These are phyloP conservation scores for Clangula hyemalis DNA, from an alignment of 2,797 vertebrate species.

Conservation along the genomic window DNA sequence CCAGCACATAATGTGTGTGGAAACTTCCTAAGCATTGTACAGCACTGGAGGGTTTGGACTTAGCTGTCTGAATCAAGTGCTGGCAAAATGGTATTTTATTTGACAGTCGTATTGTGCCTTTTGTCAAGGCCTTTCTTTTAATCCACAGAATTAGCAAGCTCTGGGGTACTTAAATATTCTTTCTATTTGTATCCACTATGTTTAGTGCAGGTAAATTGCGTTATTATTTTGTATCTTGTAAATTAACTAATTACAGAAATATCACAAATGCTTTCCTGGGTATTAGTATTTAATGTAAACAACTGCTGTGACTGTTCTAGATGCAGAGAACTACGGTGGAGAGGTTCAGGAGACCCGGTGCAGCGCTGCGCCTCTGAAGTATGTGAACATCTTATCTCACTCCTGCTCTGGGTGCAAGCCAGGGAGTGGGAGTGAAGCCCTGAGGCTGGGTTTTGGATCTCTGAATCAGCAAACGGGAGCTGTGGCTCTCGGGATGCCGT, in stretches of 20 bases:
- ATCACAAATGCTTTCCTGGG: neutral
- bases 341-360: no score
- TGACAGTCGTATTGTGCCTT: neutral
- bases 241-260: neutral
- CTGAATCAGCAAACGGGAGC: neutral
- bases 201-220: neutral
- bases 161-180: neutral
- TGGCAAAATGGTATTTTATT: neutral
- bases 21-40: neutral
- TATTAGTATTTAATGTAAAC: neutral
- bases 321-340: neutral
- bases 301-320: neutral
- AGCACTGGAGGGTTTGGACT: neutral
- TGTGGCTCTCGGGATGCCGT: neutral
- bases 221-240: neutral
- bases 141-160: neutral
- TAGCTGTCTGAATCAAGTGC: neutral
- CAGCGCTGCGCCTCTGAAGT: neutral
- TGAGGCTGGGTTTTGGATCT: neutral
- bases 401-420: neutral
- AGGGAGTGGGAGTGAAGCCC: neutral
- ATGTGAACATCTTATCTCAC: fast-evolving
- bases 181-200: neutral
- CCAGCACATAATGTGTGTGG: neutral
- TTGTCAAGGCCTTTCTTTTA: neutral